Base-by-base conservation (phyloP, 2,113 vertebrate genomes). In the Colossoma macropomum region DNA sequence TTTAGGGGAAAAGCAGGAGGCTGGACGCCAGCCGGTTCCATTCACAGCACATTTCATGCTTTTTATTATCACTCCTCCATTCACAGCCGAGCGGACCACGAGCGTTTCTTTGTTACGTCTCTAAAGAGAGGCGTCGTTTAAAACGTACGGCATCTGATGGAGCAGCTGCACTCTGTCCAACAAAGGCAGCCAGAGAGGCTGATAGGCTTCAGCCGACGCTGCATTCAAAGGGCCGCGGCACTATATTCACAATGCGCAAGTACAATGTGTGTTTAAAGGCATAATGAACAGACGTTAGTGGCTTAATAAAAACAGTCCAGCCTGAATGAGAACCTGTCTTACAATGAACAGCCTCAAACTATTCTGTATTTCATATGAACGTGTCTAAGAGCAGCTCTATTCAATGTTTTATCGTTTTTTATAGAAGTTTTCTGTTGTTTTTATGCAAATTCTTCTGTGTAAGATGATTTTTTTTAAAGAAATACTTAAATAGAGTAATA, bases 41-140 rank as follows among this genome's bases (percentile, higher is more conserved):
- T 63, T 41, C 50, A 62, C 13, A 71, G 32, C 75, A 16, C 32
- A 84, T 84, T 78, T 84, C 82, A 84, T 60, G 75, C 68, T 65
- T 19, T 50, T 73, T 25, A 65, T 69, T 17, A 54, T 65, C 54
- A 60, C 69, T 70, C 66, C 32, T 69, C 32, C 45, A 79, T 75
- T 66, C 59, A 79, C 68, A 59, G 72, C n/a, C 32, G 70, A 28
- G 21, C 1, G 34, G 27, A 65, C 52, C 21, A 23, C 23, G 15
- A 15, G 70, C n/a, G 50, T 56, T 32, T 23, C 82, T 84, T 84
- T 78, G 82, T 81, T 77, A 23, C 3, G 65, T 23, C 75, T 84
- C 56, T 34, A 76, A 75, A 79, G 28, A 81, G 48, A 60, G 28
- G 45, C 23, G 13, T 45, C 48, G 75, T 77, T 60, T 30, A 50